Evolutionary conservation across 2,113 vertebrate genomes (phyloP), one percentile per base, ranked within the genome.

Genomic region (Cebidichthys violaceus): DNA sequence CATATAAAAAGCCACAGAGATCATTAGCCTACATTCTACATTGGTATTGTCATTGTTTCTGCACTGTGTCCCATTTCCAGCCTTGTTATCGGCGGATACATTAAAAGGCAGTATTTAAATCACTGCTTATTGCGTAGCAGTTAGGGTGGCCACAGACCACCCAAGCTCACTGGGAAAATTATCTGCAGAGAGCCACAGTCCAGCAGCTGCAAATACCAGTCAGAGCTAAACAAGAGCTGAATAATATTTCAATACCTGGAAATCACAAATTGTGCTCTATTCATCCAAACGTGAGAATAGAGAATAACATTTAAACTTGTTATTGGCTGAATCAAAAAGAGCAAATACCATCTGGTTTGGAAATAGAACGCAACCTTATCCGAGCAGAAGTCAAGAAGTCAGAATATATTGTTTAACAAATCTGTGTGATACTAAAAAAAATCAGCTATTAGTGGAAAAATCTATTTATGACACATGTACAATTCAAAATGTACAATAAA

Each of bases 21-120:
- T 94, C 91, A 94, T 94, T 93, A 94, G 90, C 92, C 92, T 92
- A 94, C 91, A 94, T 94, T 93, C 88, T 87, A 83, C 89, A 89
- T 70, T 67, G 76, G 83, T 86, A 75, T 91, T 88, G 89, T 88
- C 89, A 92, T 91, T 90, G 89, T 91, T 94, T 90, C 90, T 81
- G 83, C 87, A 78, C 80, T 33, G 59, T 72, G 88, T 85, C 91
- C 92, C 89, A 92, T 89, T 92, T 93, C 83, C 86, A 89, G 89
- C 76, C 81, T 67, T 29, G 73, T 90, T 90, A 90, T 88, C 84
- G 20, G 82, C 65, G 62, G 84, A 84, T 82, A 75, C 81, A 89
- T 81, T 79, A 82, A 91, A 86, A 75, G 65, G 70, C 67, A 35
- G 65, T 62, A 70, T 87, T 90, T 75, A 85, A 90, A 86, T 82